Evolutionary conservation across 2,113 vertebrate species (phyloP).

Genomic region (Zosterops borbonicus): DNA sequence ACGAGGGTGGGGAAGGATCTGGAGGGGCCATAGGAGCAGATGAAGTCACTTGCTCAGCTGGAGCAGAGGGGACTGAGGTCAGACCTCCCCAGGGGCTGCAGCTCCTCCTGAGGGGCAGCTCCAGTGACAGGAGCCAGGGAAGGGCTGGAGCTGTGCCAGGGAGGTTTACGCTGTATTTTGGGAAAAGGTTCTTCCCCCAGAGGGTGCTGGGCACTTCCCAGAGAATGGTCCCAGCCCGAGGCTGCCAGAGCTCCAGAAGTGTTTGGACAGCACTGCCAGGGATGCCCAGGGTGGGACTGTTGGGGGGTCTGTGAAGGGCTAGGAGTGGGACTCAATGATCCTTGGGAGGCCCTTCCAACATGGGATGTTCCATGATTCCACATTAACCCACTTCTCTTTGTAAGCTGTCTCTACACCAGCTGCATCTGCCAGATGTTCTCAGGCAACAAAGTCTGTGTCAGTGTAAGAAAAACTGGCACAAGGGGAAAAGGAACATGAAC

Average conservation of each 20-base stretch:
- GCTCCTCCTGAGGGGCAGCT: not conserved
- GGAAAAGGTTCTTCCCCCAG: not conserved
- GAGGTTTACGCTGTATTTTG: not conserved
- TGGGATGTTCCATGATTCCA: not conserved
- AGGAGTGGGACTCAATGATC: rapidly evolving
- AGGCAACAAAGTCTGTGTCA: not conserved
- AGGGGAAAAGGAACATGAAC: not conserved
- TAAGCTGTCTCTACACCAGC: not conserved
- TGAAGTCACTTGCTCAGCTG: not conserved
- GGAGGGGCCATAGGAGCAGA: not conserved
- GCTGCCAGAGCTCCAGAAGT: not conserved
- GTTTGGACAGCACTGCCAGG: rapidly evolving
- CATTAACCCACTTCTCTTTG: not conserved
- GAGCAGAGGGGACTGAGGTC: not conserved
- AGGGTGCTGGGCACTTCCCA: not conserved
- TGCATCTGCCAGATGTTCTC: not conserved
- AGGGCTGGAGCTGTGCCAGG: not conserved
- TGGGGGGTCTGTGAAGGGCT: not conserved
- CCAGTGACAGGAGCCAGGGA: not conserved
- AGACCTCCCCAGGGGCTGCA: not conserved
- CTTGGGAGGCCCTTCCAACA: not conserved
- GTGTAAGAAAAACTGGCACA: not conserved
- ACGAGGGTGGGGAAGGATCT: not conserved
- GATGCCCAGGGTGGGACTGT: not conserved
- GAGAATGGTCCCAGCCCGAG: not conserved